Conservation (phyloP, 2,113 vertebrate species). For the Glaucidium brasilianum region DNA sequence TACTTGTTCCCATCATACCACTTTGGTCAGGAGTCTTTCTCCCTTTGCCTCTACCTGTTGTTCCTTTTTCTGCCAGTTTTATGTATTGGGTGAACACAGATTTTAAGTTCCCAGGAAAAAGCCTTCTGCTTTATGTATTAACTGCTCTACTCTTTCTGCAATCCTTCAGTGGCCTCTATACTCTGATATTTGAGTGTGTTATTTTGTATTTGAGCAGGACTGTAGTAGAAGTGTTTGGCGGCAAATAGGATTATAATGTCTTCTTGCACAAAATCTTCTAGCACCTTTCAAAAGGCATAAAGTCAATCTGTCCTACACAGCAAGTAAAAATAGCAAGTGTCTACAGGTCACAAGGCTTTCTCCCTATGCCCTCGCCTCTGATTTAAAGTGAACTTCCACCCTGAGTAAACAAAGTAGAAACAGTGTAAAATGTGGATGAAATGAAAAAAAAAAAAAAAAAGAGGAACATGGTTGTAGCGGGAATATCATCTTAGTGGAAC, state of each 20-base stretch:
- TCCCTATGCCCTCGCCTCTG: no score
- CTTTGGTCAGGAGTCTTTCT: neutral
- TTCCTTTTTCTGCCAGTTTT: neutral
- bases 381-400: no score
- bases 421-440: neutral
- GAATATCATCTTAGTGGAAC: neutral
- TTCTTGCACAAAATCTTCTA: neutral
- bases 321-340: neutral
- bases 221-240: neutral
- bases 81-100: neutral
- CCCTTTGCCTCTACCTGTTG: neutral
- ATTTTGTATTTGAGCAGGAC: neutral
- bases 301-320: neutral
- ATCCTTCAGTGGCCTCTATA: neutral
- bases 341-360: neutral
- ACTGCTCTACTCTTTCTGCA: neutral
- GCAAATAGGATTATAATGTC: neutral
- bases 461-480: neutral
- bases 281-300: neutral
- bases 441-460: neutral
- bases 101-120: neutral
- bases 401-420: neutral
- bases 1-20: neutral
- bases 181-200: neutral
- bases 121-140: neutral